Percentiles rank a stretch among this genome's conserved stretches.
phyloP scores from a whole-genome alignment of 2,113 vertebrate genomes.

The Gnathonemus longibarbis region DNA sequence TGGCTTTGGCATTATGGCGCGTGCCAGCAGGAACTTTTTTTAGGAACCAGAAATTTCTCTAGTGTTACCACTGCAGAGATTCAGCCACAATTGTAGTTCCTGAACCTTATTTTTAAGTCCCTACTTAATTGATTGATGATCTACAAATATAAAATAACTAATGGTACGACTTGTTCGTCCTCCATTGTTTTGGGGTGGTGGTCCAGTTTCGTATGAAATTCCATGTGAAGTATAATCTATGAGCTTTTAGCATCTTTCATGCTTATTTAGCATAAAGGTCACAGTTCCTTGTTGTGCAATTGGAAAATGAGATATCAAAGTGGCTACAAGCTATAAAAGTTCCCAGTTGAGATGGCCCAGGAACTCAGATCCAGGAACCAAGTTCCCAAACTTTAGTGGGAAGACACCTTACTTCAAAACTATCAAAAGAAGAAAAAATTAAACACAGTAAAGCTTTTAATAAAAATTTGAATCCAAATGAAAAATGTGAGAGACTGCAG shows the following conservation, averaged over 20 bases:
- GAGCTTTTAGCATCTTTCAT: background rate
- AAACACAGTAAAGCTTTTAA: background rate
- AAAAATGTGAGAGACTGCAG: background rate
- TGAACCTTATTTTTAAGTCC: background rate
- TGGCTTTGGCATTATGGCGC: background rate
- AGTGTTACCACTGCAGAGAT: background rate
- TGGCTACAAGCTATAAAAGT: background rate
- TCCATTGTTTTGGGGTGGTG: background rate
- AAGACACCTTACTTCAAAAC: background rate
- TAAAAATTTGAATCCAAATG: background rate
- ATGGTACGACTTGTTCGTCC: background rate
- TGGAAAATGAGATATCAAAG: background rate
- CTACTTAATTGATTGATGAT: background rate
- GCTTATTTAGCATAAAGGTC: background rate
- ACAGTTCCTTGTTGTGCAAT: background rate
- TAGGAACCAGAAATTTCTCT: background rate
- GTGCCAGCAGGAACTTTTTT: background rate
- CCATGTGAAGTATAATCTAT: background rate
- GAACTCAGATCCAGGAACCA: background rate
- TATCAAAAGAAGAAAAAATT: background rate
- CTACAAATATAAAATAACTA: background rate
- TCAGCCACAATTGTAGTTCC: background rate
- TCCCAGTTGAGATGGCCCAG: background rate
- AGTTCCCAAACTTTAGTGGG: background rate
- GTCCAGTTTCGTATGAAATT: background rate